These are phyloP conservation scores for Corythoichthys haematopterus DNA, from an alignment of 2,113 vertebrate genomes.

Conservation along the genomic window DNA sequence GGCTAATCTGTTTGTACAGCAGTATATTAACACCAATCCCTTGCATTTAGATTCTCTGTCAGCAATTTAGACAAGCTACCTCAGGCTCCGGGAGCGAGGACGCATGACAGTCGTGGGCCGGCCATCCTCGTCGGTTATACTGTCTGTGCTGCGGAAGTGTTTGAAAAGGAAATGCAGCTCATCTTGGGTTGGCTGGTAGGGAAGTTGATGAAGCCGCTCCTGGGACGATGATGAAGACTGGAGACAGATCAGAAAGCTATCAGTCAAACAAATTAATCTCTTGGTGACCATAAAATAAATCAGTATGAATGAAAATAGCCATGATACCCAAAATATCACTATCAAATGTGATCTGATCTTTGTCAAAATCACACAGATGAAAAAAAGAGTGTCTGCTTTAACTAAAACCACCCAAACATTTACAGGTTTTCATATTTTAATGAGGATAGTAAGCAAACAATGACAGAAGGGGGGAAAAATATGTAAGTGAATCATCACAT, in stretches of 20 bases:
- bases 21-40: neutral
- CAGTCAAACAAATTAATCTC: neutral
- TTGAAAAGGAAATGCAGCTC: constrained; percentile 95
- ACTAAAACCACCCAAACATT: too few species aligned
- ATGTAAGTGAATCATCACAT: too few species aligned
- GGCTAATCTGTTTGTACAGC: neutral
- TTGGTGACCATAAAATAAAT: neutral
- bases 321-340: neutral
- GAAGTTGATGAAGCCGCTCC: constrained; percentile 95
- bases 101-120: constrained; percentile 79
- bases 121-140: constrained; percentile 83
- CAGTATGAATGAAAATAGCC: neutral
- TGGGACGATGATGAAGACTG: constrained; percentile 96
- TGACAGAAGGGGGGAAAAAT: too few species aligned
- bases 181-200: constrained; percentile 94
- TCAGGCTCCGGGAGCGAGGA: constrained; percentile 90
- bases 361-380: too few species aligned
- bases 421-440: too few species aligned
- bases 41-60: neutral
- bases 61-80: constrained; percentile 63
- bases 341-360: too few species aligned
- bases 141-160: constrained; percentile 94
- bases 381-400: too few species aligned
- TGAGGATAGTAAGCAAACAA: too few species aligned
- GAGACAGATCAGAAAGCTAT: constrained; percentile 18